Evolutionary conservation across 2,797 vertebrate genomes (phyloP).

Genomic region (Eupleurogrammus muticus): DNA sequence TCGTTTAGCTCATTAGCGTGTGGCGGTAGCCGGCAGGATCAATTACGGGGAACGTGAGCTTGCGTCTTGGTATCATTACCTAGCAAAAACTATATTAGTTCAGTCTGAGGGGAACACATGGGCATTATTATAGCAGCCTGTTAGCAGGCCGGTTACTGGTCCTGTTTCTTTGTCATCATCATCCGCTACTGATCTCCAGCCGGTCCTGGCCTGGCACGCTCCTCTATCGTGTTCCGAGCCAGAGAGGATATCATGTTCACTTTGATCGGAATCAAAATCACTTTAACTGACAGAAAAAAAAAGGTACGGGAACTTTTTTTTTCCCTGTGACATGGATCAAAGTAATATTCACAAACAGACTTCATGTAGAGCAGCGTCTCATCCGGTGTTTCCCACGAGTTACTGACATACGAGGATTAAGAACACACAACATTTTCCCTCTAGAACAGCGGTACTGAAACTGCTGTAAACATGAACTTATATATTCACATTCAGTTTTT

Average conservation of each 20-base stretch:
- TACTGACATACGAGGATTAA: conserved; percentile 9
- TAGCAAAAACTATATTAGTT: conserved; percentile 82
- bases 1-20: conserved; percentile 83
- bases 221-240: conserved; percentile 48
- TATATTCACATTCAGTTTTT: background rate
- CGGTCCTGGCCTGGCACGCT: conserved; percentile 47
- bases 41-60: conserved; percentile 83
- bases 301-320: conserved; percentile 35
- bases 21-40: conserved; percentile 80
- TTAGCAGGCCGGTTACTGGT: conserved; percentile 57
- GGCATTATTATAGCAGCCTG: conserved; percentile 67
- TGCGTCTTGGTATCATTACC: conserved; percentile 80
- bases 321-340: conserved; percentile 33
- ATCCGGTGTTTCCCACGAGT: background rate
- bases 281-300: conserved; percentile 55
- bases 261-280: conserved; percentile 64
- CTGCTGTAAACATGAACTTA: too few relatives aligned
- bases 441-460: background rate
- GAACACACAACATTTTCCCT: conserved; percentile 1
- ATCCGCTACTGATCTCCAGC: conserved; percentile 68
- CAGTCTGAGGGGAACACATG: conserved; percentile 79
- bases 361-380: conserved; percentile 22
- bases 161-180: conserved; percentile 61
- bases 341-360: conserved; percentile 31
- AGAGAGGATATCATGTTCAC: conserved; percentile 52